phyloP scores from a whole-genome alignment of 2,888 invertebrate genomes.

The Barypeithes pellucidus region DNA sequence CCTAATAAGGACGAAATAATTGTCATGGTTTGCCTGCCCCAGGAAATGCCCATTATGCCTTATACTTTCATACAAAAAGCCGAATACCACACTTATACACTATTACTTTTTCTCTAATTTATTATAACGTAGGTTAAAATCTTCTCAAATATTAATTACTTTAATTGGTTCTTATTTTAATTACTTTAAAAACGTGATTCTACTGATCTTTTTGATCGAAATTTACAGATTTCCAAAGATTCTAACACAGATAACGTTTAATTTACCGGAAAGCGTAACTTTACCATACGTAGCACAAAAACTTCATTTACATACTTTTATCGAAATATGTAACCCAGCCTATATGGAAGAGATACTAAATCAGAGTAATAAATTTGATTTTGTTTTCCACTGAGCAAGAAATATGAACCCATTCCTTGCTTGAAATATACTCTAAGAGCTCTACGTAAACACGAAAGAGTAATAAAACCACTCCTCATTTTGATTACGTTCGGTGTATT shows the following conservation, averaged over 20 bases:
- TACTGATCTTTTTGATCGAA: no score
- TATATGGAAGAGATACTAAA: slow-evolving; percentile 46
- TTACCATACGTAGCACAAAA: slow-evolving; percentile 36
- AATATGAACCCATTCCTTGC: slow-evolving; percentile 50
- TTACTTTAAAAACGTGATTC: no score
- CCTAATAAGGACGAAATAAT: no score
- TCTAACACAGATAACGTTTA: slow-evolving; percentile 5
- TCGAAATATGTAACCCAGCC: slow-evolving; percentile 51
- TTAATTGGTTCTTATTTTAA: no score
- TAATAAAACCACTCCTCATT: slow-evolving; percentile 50
- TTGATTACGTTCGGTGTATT: slow-evolving; percentile 47
- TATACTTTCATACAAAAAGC: no score
- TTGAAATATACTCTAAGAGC: slow-evolving; percentile 42
- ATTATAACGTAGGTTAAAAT: no score
- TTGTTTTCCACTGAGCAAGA: slow-evolving; percentile 50
- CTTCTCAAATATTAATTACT: no score
- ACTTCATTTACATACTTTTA: slow-evolving; percentile 52
- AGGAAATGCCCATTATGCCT: no score
- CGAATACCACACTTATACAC: no score
- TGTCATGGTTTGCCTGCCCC: no score
- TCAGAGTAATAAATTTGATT: slow-evolving; percentile 50
- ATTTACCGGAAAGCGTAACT: slow-evolving; percentile 25
- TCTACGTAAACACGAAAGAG: slow-evolving; percentile 43
- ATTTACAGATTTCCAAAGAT: neutral
- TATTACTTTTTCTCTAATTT: no score